Evolutionary conservation across 1,140 invertebrate species (phyloP), one percentile per base, ranked within the genome.

Genomic region (Whitmania pigra): DNA sequence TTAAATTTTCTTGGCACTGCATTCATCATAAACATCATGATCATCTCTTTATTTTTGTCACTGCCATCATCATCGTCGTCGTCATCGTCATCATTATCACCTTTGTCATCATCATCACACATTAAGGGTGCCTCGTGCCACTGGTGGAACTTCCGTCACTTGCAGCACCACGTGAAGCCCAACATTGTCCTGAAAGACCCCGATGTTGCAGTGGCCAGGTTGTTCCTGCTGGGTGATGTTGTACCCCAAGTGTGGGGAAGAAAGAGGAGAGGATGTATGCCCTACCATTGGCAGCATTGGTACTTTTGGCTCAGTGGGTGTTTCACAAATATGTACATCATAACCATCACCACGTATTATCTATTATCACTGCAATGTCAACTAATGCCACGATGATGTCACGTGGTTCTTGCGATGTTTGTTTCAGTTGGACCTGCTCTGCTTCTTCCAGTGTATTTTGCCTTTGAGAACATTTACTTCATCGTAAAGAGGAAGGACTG

Each of bases 101-200:
- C n/a, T 3, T 22, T 5, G 6, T 27, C 55, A 57, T 57, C n/a
- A 7, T 22, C n/a, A 36, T 36, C 31, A 6, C 6, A 6, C 31
- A 36, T 53, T 17, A 72, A 82, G 79, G 81, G 81, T 29, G 79
- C 78, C 9, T 81, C 79, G 31, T 73, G 78, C 25, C 73, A 76
- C 29, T 83, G 81, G 81, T 83, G 81, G 80, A 82, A 82, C 74
- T 80, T 80, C 74, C 76, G 79, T 25, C 81, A 82, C 75, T 79
- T 78, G 72, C 79, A 80, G 69, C 81, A 83, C 71, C 82, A 83
- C 74, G 79, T 78, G 0, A 83, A 82, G 71, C 81, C 82, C n/a
- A 83, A 83, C 74, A 76, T 78, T n/a, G 68, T 81, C 13, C 74
- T 74, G 6, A 79, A 79, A 43, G 82, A 83, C 68, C 82, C 82